Conservation (phyloP, 2,797 vertebrate species). For the Halcyon leucocephala region DNA sequence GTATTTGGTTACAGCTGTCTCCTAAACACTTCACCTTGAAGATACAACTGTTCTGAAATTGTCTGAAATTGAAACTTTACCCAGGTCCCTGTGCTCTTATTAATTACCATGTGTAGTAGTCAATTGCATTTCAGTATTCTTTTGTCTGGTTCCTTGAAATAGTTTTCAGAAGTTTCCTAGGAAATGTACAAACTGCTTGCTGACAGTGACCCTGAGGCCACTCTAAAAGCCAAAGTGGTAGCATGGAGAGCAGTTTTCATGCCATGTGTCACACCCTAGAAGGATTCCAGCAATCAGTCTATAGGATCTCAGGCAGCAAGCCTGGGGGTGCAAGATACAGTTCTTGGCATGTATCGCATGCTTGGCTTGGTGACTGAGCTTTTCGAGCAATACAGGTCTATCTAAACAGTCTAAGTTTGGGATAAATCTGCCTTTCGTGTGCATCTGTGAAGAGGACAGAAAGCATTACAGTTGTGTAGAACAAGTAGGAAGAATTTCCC, state of each 20-base stretch:
- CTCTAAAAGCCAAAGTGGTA: neutral
- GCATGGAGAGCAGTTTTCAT: neutral
- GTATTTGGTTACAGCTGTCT: neutral
- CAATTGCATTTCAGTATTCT: neutral
- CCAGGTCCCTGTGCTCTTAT: neutral
- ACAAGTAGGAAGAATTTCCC: neutral
- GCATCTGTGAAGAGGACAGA: neutral
- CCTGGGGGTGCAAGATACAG: neutral
- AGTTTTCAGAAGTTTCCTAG: neutral
- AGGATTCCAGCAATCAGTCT: neutral
- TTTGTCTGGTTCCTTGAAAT: neutral
- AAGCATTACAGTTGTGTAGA: neutral
- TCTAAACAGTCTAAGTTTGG: neutral
- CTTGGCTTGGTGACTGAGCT: neutral
- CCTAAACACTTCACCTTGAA: neutral
- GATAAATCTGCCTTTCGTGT: neutral
- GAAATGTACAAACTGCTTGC: neutral
- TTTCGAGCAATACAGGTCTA: neutral
- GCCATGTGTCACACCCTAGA: neutral
- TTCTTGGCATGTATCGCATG: rapidly evolving
- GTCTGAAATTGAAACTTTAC: neutral
- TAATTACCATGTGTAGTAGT: neutral
- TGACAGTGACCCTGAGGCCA: neutral
- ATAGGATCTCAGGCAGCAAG: neutral
- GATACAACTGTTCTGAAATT: neutral